A percentile compares a stretch with the other conserved stretches of the same genome.
Conservation (phyloP, 2,113 vertebrate species). For the Piliocolobus tephrosceles region DNA sequence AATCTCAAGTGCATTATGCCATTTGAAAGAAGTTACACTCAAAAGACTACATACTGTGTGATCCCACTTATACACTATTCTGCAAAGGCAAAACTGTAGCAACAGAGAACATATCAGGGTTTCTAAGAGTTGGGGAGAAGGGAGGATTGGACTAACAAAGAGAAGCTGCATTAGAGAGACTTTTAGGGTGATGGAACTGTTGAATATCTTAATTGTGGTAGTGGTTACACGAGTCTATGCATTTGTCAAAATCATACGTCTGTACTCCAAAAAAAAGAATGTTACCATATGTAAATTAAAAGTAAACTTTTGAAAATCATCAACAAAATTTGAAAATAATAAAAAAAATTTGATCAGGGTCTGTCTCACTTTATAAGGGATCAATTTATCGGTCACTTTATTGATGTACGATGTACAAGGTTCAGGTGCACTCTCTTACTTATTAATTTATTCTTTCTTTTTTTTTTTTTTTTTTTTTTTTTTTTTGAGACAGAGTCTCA, state of each 20-base stretch:
- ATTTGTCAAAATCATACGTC: background rate
- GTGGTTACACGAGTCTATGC: background rate
- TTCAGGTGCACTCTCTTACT: background rate
- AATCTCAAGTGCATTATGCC: background rate
- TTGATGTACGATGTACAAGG: background rate
- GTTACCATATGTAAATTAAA: background rate
- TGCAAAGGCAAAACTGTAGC: background rate
- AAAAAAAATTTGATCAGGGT: background rate
- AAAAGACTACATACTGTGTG: background rate
- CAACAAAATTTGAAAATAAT: background rate
- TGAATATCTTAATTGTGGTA: background rate
- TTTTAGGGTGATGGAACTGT: background rate
- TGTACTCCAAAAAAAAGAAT: background rate
- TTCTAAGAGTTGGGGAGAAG: background rate
- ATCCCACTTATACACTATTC: background rate
- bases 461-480: too few relatives aligned
- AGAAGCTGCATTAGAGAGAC: background rate
- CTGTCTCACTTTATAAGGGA: background rate
- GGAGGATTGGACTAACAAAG: background rate
- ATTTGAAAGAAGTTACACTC: background rate
- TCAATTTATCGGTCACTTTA: background rate
- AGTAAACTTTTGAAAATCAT: background rate
- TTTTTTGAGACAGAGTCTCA: too few relatives aligned
- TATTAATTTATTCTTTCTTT: background rate
- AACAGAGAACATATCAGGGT: background rate